Evolutionary conservation across 2,797 vertebrate species (phyloP).

Genomic region (Trematomus bernacchii): DNA sequence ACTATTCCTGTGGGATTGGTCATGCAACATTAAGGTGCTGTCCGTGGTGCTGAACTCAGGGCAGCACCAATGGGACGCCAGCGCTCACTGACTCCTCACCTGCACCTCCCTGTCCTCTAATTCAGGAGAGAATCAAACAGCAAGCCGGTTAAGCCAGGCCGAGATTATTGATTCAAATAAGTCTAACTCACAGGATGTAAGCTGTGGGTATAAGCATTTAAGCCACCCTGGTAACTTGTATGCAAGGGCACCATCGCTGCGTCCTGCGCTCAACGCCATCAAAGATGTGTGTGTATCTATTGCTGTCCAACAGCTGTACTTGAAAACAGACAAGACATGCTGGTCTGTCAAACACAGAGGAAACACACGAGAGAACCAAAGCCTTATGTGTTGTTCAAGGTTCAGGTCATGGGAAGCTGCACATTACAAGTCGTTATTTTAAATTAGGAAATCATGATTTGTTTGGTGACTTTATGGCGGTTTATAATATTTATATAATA

Average conservation of each 20-base stretch:
- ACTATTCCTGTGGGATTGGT: conserved; percentile 41
- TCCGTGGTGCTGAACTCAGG: conserved; percentile 76
- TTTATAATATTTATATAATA: too few relatives aligned
- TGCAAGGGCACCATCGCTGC: too few relatives aligned
- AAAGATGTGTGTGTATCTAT: background rate
- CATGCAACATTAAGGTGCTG: conserved; percentile 47
- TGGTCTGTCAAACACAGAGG: background rate
- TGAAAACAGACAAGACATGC: background rate
- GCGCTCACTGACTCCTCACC: conserved; percentile 5
- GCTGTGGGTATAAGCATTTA: too few relatives aligned
- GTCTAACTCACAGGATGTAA: too few relatives aligned
- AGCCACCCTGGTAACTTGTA: too few relatives aligned
- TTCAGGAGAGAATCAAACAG: background rate
- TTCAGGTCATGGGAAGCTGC: background rate
- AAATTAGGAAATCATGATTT: background rate
- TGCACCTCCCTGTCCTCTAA: background rate
- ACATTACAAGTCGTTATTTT: background rate
- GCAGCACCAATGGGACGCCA: conserved; percentile 26
- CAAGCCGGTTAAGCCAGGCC: background rate
- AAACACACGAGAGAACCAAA: conserved; percentile 5
- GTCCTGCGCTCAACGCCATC: too few relatives aligned
- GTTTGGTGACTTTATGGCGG: background rate
- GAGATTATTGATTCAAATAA: background rate
- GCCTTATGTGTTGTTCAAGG: background rate
- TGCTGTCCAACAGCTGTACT: background rate